Evolutionary conservation across 30 jellyfish, hydroid and myxozoan species (phyloP).

Genomic region (Hydractinia symbiolongicarpus): DNA sequence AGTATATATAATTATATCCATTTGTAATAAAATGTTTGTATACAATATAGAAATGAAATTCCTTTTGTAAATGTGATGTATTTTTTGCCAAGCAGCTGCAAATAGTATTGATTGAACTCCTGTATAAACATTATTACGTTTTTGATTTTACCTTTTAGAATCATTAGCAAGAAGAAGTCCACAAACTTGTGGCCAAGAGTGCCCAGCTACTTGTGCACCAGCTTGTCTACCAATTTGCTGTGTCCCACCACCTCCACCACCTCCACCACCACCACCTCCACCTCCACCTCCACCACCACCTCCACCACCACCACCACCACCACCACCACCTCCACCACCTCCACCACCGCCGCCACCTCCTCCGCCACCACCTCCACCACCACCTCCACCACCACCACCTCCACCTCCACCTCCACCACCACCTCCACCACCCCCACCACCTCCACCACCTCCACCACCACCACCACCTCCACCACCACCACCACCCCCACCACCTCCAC

Average conservation of each 20-base stretch:
- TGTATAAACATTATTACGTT: too few species aligned
- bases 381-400: constrained; percentile 93
- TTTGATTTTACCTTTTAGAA: constrained; percentile 5
- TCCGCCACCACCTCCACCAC: constrained; percentile 95
- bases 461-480: constrained; percentile 83
- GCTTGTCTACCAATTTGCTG: constrained; percentile 93
- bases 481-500: constrained; percentile 18
- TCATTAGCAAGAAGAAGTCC: constrained; percentile 35
- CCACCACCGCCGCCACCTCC: constrained; percentile 98
- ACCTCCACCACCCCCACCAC: constrained; percentile 97
- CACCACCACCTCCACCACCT: constrained; percentile 91
- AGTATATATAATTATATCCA: too few species aligned
- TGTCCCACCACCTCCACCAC: constrained; percentile 87
- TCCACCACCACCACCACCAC: constrained; percentile 93
- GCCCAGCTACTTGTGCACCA: constrained; percentile 96
- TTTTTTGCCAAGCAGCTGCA: too few species aligned
- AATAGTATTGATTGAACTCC: too few species aligned
- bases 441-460: constrained; percentile 99
- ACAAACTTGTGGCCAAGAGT: constrained; percentile 64
- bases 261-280: constrained; percentile 91
- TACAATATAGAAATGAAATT: too few species aligned
- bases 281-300: constrained; percentile 95
- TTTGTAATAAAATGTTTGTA: too few species aligned
- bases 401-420: constrained; percentile 98
- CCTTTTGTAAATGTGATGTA: too few species aligned